phyloP scores from a whole-genome alignment of 1,140 invertebrate genomes.

The Drosophila seguyi region DNA sequence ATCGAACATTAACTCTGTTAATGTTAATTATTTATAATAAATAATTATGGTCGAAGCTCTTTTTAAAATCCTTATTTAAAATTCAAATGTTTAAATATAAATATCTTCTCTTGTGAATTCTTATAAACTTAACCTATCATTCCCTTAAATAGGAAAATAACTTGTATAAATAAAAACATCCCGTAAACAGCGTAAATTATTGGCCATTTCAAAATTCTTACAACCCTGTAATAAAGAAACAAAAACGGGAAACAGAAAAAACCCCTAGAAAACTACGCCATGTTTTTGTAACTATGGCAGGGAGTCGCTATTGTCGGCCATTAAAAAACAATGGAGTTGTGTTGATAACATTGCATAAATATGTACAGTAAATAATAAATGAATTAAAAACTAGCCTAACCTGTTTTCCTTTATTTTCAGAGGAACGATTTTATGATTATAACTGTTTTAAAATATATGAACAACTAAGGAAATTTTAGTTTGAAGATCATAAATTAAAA shows the following conservation, averaged over 20 bases:
- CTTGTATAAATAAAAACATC: not conserved
- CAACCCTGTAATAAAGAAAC: not conserved
- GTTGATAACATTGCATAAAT: too few species aligned
- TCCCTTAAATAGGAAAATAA: not conserved
- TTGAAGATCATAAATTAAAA: too few species aligned
- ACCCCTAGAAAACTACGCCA: constrained; percentile 35
- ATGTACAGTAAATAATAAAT: too few species aligned
- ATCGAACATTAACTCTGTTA: not conserved
- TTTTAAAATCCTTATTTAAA: too few species aligned
- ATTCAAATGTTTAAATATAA: not conserved
- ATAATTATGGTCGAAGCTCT: not conserved
- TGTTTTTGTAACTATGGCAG: constrained; percentile 38
- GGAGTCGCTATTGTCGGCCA: constrained; percentile 18
- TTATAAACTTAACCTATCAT: not conserved
- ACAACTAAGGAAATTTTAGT: too few species aligned
- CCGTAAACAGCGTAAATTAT: not conserved
- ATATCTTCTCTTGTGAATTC: too few species aligned
- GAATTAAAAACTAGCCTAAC: too few species aligned
- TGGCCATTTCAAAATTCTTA: not conserved
- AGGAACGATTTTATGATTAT: too few species aligned
- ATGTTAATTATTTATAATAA: not conserved
- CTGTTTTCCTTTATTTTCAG: too few species aligned
- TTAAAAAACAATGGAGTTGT: constrained; percentile 27
- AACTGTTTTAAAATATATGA: too few species aligned
- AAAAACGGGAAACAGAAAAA: not conserved